These are phyloP conservation scores for Cavia porcellus DNA, from an alignment of 2,113 vertebrate genomes.

Conservation along the genomic window DNA sequence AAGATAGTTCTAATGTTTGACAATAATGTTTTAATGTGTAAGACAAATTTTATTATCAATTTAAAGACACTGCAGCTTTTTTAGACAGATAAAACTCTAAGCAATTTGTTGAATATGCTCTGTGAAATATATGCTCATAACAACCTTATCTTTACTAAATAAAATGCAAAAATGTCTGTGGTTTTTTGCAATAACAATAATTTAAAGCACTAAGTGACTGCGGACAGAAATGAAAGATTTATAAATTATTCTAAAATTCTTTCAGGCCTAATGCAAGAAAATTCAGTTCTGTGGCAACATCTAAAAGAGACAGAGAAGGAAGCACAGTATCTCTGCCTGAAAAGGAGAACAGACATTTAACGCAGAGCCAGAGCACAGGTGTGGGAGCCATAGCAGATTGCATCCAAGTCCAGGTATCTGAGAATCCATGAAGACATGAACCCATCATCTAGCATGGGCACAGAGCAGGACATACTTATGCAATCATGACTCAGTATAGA, in stretches of 20 bases:
- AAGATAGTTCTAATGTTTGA: conserved; percentile 10
- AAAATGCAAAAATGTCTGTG: background rate
- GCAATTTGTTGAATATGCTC: conserved; percentile 11
- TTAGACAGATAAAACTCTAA: background rate
- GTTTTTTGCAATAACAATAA: background rate
- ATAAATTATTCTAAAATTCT: conserved; percentile 30
- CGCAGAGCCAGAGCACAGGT: background rate
- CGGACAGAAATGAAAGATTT: conserved; percentile 1
- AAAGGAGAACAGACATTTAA: background rate
- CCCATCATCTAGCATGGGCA: too few species aligned
- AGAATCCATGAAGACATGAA: too few species aligned
- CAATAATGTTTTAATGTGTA: background rate
- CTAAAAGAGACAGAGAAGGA: background rate
- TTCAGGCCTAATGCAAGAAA: conserved; percentile 11
- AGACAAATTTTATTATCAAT: background rate
- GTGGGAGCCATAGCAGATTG: too few species aligned
- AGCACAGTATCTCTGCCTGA: background rate
- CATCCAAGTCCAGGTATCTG: too few species aligned
- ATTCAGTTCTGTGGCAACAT: conserved; percentile 1
- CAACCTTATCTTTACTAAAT: background rate
- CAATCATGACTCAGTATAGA: too few species aligned
- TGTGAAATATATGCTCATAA: background rate
- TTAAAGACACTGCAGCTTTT: background rate
- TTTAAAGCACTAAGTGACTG: background rate
- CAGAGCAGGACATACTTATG: too few species aligned